phyloP scores from a whole-genome alignment of 2,888 invertebrate genomes.

The Serripes groenlandicus region DNA sequence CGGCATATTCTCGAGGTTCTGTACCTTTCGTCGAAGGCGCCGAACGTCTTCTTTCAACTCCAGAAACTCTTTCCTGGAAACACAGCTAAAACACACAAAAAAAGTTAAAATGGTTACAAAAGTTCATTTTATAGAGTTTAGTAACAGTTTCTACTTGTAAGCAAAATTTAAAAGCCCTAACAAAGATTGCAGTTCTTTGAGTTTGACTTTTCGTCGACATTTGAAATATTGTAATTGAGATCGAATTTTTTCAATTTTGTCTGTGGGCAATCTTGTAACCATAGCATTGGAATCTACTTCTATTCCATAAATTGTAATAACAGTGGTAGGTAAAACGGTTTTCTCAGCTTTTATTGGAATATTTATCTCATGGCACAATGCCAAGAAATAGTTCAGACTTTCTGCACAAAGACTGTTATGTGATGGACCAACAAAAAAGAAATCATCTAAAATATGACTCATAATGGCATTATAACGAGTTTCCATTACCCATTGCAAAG shows the following conservation, averaged over 20 bases:
- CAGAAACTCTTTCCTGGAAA: too few relatives aligned
- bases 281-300: conserved; percentile 16
- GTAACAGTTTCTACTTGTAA: too few relatives aligned
- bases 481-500: conserved; percentile 16
- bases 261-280: conserved; percentile 17
- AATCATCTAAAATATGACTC: conserved; percentile 21
- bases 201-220: conserved; percentile 17
- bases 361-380: conserved; percentile 14
- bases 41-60: too few relatives aligned
- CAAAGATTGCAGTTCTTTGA: conserved; percentile 34
- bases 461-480: conserved; percentile 3
- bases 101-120: too few relatives aligned
- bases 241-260: conserved; percentile 22
- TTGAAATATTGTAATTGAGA: not conserved
- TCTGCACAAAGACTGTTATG: not conserved
- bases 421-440: conserved; percentile 10
- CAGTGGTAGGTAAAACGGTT: not conserved
- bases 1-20: too few relatives aligned
- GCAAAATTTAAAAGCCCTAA: too few relatives aligned
- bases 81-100: too few relatives aligned
- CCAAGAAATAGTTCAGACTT: conserved; percentile 13
- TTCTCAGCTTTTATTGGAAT: conserved; percentile 7
- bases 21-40: too few relatives aligned
- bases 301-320: conserved; percentile 35
- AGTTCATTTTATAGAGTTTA: too few relatives aligned